Percentiles rank a stretch among this genome's conserved stretches.
Evolutionary conservation across 1,140 invertebrate species (phyloP).

Genomic region (Maniola jurtina): DNA sequence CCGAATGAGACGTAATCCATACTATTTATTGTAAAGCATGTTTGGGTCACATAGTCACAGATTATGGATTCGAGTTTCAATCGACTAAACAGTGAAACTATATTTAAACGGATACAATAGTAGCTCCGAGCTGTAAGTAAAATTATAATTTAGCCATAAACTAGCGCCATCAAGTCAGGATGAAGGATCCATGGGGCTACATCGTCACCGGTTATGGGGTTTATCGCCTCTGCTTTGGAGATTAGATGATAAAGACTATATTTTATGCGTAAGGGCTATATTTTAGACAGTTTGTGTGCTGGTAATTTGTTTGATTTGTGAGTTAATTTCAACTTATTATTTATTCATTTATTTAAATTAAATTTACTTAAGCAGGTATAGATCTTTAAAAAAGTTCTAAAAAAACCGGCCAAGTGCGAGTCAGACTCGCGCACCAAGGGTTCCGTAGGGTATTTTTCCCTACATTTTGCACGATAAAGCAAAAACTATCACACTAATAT

Average conservation of each 20-base stretch:
- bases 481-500: too few species aligned
- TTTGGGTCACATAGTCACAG: too few species aligned
- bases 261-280: constrained; percentile 2
- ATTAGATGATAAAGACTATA: constrained; percentile 6
- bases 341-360: too few species aligned
- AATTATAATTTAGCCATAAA: constrained; percentile 14
- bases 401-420: too few species aligned
- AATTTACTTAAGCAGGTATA: too few species aligned
- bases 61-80: neutral
- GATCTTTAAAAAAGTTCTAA: too few species aligned
- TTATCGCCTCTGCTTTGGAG: constrained; percentile 6
- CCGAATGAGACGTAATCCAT: too few species aligned
- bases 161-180: neutral
- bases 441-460: too few species aligned
- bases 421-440: too few species aligned
- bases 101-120: constrained; percentile 1
- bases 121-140: neutral
- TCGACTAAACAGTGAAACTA: constrained; percentile 2
- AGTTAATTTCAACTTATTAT: constrained; percentile 5
- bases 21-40: too few species aligned
- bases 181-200: constrained; percentile 4
- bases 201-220: constrained; percentile 7
- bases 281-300: neutral
- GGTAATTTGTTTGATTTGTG: constrained; percentile 3
- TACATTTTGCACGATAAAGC: too few species aligned